A percentile compares a stretch with the other conserved stretches of the same genome.
Conservation (phyloP, 2,113 vertebrate species). For the Myrmecophaga tridactyla region DNA sequence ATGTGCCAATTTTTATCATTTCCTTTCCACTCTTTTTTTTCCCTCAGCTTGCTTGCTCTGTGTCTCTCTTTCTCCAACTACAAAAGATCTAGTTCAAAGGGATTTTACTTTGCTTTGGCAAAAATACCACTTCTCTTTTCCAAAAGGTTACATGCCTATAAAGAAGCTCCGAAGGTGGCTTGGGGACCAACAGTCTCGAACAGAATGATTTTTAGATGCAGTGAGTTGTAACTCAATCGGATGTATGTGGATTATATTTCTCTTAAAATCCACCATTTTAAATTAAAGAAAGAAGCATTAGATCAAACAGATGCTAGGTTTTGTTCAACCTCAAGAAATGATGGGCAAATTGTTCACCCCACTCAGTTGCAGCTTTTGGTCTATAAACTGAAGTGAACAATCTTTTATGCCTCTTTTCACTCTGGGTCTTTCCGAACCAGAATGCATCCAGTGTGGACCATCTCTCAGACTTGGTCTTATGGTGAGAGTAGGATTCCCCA, state of each 20-base stretch:
- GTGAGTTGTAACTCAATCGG: not conserved
- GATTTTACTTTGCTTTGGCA: slow-evolving; percentile 6
- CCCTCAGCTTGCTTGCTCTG: not conserved
- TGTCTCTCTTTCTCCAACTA: not conserved
- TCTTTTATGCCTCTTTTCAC: not conserved
- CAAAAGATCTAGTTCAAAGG: not conserved
- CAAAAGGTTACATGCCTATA: not conserved
- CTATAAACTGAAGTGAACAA: not conserved
- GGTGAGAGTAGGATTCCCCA: not conserved
- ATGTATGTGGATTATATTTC: not conserved
- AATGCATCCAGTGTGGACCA: not conserved
- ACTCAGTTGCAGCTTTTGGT: not conserved
- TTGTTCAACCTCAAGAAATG: not conserved
- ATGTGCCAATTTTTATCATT: not conserved
- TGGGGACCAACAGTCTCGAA: not conserved
- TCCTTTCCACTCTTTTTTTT: not conserved
- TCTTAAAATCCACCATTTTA: slow-evolving; percentile 34
- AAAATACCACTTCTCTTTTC: slow-evolving; percentile 6
- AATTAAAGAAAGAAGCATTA: slow-evolving; percentile 17
- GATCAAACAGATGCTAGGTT: slow-evolving; percentile 34
- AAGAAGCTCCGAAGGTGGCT: not conserved
- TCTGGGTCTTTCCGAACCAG: not conserved
- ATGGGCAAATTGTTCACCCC: not conserved
- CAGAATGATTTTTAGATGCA: slow-evolving; percentile 15
- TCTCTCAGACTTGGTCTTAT: not conserved